Evolutionary conservation across 2,113 vertebrate genomes (phyloP).

Genomic region (Ellobius talpinus): DNA sequence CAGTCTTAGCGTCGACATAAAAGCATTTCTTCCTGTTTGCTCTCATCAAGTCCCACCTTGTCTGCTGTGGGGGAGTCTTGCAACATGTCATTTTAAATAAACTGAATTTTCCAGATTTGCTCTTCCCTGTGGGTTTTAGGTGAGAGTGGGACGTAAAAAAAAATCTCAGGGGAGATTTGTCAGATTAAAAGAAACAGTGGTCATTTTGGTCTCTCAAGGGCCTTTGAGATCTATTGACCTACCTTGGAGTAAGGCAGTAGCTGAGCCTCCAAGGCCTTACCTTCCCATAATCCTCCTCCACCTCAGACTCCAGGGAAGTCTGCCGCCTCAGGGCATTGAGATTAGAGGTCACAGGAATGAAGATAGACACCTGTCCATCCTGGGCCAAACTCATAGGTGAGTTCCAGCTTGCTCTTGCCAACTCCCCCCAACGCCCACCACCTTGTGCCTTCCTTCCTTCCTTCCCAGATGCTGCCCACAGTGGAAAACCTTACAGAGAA

Average conservation of each 20-base stretch:
- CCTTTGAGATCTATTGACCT: accelerated
- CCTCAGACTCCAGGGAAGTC: not conserved
- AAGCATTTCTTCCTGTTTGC: not conserved
- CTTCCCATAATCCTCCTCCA: not conserved
- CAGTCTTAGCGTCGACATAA: not conserved
- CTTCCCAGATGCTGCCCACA: not conserved
- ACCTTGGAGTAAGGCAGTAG: not conserved
- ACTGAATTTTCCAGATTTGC: not conserved
- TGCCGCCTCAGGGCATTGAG: not conserved
- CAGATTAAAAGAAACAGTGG: not conserved
- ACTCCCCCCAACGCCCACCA: not conserved
- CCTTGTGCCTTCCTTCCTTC: not conserved
- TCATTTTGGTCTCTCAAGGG: not conserved
- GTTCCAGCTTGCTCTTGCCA: not conserved
- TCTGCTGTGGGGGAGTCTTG: not conserved
- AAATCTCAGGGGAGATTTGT: not conserved
- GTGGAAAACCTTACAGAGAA: not conserved
- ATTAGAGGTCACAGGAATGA: not conserved
- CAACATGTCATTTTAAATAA: not conserved
- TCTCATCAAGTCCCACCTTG: not conserved
- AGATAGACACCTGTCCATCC: not conserved
- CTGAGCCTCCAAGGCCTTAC: accelerated
- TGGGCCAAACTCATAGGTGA: not conserved
- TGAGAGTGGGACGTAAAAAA: too few relatives aligned
- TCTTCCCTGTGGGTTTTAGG: not conserved